Conservation (phyloP, 2,888 invertebrate species). For the Pollenia labialis region DNA sequence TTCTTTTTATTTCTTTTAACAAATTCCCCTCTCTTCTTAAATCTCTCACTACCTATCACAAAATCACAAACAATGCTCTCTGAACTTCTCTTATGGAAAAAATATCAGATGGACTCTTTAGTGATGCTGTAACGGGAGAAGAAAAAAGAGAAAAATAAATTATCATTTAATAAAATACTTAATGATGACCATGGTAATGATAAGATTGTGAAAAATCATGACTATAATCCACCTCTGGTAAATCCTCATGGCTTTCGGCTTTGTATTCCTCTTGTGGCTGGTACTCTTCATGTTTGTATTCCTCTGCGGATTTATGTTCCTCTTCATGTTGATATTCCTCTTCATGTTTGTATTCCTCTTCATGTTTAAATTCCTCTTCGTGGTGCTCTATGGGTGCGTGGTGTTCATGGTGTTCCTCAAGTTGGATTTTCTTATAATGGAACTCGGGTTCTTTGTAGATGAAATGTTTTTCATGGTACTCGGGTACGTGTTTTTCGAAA, state of each 20-base stretch:
- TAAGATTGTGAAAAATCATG: constrained; percentile 26
- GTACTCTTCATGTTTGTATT: constrained; percentile 69
- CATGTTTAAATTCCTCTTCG: constrained; percentile 50
- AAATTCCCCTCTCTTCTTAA: constrained; percentile 3
- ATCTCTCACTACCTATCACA: constrained; percentile 38
- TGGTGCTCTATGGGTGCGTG: constrained; percentile 67
- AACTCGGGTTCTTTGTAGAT: constrained; percentile 90
- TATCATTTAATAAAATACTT: constrained; percentile 20
- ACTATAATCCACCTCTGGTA: constrained; percentile 28
- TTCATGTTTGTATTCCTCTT: constrained; percentile 13
- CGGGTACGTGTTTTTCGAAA: constrained; percentile 90
- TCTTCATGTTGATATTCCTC: constrained; percentile 79
- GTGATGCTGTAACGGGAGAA: constrained; percentile 62
- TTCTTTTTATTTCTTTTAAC: neutral
- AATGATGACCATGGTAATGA: constrained; percentile 37
- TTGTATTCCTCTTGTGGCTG: constrained; percentile 28
- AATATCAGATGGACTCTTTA: constrained; percentile 51
- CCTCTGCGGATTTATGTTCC: constrained; percentile 75
- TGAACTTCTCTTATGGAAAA: constrained; percentile 1
- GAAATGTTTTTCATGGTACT: constrained; percentile 86
- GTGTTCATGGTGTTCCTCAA: constrained; percentile 75
- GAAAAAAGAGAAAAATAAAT: constrained; percentile 38
- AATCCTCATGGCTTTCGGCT: constrained; percentile 16
- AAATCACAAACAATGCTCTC: constrained; percentile 17
- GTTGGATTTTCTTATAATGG: constrained; percentile 85